Conservation (phyloP, 2,888 invertebrate genomes). For the Caenorhabditis sinica region DNA sequence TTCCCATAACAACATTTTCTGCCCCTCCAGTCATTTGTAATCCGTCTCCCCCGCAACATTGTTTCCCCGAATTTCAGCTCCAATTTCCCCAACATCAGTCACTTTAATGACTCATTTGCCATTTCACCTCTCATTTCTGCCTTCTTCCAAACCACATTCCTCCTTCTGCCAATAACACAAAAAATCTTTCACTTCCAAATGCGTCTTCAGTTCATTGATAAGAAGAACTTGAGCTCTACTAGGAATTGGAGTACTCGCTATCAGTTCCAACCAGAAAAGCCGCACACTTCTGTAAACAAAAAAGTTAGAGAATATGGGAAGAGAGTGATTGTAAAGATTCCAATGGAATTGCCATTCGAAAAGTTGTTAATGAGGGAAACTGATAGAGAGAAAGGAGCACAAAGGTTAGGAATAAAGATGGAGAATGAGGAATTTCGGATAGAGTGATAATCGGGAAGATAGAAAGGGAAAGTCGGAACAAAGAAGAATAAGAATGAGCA, state of each 20-base stretch:
- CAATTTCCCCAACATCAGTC: background rate
- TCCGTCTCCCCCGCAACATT: too few relatives aligned
- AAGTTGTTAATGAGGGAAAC: conserved; percentile 1
- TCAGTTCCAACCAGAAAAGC: conserved; percentile 37
- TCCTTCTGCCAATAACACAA: conserved; percentile 8
- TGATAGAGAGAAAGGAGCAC: background rate
- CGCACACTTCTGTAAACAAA: conserved; percentile 42
- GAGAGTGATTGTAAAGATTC: conserved; percentile 16
- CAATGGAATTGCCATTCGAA: conserved; percentile 5
- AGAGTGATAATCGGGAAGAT: background rate
- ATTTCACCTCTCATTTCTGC: conserved; percentile 2
- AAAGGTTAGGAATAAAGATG: background rate
- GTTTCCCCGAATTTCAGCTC: background rate
- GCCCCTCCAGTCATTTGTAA: too few relatives aligned
- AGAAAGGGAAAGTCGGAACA: too few relatives aligned
- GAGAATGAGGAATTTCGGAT: background rate
- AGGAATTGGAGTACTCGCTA: conserved; percentile 53
- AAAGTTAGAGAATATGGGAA: conserved; percentile 26
- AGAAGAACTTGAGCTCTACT: conserved; percentile 53
- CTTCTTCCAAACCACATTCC: conserved; percentile 19
- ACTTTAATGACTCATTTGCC: conserved; percentile 22
- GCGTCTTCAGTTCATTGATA: conserved; percentile 39
- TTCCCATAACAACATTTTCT: background rate
- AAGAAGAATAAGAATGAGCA: conserved; percentile 8
- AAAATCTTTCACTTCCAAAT: too few relatives aligned